Base-by-base conservation (phyloP, 2,888 invertebrate genomes). In the Hirtodrosophila trivittata region DNA sequence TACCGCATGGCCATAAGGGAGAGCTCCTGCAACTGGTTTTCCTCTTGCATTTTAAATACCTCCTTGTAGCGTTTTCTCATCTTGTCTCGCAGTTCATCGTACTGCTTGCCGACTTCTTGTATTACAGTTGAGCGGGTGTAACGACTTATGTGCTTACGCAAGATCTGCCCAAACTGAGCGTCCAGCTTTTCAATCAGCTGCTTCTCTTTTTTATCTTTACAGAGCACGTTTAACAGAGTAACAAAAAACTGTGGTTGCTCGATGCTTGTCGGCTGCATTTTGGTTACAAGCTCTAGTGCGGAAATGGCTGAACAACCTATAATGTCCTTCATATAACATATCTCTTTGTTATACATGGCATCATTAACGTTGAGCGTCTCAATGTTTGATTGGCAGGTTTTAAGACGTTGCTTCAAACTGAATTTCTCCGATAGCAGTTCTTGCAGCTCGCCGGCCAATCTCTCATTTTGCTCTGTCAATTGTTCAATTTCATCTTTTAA, bases 1-100 rank as follows among this genome's bases (percentile, higher is more conserved):
- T 78, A 82, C 0, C 81, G 66, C 33, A 82, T 66, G 32, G 83
- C 86, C 6, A 56, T 63, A 1, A 84, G 52, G 8, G 77, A 72
- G 1, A 88, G 49, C 46, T 80, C 68, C 35, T 84, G 45, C 3
- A 73, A 54, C 13, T 87, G 82, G 0, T 74, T 70, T 12, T 52
- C 58, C 2, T 67, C 57, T 38, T 85, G 81, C 38, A 69, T 39
- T 2, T 50, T 52, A 1, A 87, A 21, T 8, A 72, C 63, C 1
- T 66, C 56, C 13, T 84, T 70, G 30, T 74, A 86, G 3, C 77
- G 72, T 9, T 62, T 55, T 0, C 70, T 66, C 1, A 81, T 12
- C 13, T 69, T 74, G 0, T 28, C 37, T 14, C 76, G 81, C 5
- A 73, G 52, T 7, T 70, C 71, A 2, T 75, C 60, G n/a, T 73